Conservation (phyloP, 2,113 vertebrate species). For the Crotalus tigris region DNA sequence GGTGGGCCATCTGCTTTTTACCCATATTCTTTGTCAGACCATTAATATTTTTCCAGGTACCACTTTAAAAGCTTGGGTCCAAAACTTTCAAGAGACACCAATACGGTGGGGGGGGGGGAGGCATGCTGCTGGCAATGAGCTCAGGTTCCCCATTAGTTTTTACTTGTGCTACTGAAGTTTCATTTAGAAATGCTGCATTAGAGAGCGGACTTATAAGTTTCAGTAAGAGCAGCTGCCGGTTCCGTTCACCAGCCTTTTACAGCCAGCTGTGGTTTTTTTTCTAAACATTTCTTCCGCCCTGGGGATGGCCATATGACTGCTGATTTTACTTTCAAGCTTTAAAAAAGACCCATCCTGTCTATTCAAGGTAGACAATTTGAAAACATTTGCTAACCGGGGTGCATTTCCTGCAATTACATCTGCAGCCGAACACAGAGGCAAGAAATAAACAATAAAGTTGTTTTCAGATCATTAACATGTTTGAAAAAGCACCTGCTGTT, state of each 20-base stretch:
- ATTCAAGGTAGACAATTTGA: neutral
- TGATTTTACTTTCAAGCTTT: neutral
- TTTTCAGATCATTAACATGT: neutral
- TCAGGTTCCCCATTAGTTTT: neutral
- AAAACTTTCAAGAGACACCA: neutral
- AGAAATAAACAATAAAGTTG: neutral
- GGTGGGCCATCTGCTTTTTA: too few species aligned
- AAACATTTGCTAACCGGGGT: neutral
- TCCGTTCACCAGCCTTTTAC: neutral
- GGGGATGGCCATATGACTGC: too few species aligned
- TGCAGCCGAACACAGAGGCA: neutral
- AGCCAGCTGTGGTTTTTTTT: too few species aligned
- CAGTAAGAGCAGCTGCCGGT: neutral
- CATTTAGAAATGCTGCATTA: accelerated
- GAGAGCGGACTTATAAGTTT: neutral
- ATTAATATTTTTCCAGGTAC: too few species aligned
- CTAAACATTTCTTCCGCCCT: too few species aligned
- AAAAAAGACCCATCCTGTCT: neutral
- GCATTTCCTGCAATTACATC: neutral
- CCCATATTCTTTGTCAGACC: too few species aligned
- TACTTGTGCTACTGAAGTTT: neutral
- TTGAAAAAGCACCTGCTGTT: neutral
- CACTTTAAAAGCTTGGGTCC: neutral
- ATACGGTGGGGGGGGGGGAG: neutral
- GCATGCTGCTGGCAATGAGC: neutral